phyloP scores from a whole-genome alignment of 2,797 vertebrate genomes.

The Schizopygopsis malacanthus region DNA sequence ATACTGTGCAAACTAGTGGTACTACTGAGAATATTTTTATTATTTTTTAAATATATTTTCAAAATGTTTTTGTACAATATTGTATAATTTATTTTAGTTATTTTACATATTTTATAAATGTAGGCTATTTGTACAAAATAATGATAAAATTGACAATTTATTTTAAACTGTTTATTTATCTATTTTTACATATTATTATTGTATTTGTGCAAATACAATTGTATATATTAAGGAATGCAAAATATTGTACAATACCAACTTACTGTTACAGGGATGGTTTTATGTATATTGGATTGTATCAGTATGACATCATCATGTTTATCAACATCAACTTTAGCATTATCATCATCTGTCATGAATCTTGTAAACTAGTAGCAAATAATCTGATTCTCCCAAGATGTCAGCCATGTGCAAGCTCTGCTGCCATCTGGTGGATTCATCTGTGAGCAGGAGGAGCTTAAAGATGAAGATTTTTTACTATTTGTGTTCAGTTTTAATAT shows the following conservation, averaged over 20 bases:
- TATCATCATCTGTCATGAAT: background rate
- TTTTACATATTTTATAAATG: too few relatives aligned
- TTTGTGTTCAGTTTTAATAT: background rate
- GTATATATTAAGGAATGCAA: background rate
- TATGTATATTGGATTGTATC: background rate
- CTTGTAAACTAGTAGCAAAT: background rate
- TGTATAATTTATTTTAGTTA: background rate
- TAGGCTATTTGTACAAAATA: background rate
- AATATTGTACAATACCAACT: background rate
- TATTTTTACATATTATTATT: too few relatives aligned
- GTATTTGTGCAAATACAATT: too few relatives aligned
- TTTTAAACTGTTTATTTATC: background rate
- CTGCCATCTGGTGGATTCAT: constrained; percentile 53
- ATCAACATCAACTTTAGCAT: background rate
- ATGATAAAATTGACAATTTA: background rate
- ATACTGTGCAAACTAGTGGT: background rate
- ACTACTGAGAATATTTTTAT: background rate
- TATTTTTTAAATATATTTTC: background rate
- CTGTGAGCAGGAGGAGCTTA: background rate
- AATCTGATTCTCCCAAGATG: background rate
- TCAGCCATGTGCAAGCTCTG: constrained; percentile 32
- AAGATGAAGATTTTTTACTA: background rate
- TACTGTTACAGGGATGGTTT: background rate
- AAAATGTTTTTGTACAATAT: background rate
- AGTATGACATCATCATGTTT: background rate